A percentile compares a stretch with the other conserved stretches of the same genome.
Conservation (phyloP, 2,113 vertebrate genomes). For the Epinephelus moara region DNA sequence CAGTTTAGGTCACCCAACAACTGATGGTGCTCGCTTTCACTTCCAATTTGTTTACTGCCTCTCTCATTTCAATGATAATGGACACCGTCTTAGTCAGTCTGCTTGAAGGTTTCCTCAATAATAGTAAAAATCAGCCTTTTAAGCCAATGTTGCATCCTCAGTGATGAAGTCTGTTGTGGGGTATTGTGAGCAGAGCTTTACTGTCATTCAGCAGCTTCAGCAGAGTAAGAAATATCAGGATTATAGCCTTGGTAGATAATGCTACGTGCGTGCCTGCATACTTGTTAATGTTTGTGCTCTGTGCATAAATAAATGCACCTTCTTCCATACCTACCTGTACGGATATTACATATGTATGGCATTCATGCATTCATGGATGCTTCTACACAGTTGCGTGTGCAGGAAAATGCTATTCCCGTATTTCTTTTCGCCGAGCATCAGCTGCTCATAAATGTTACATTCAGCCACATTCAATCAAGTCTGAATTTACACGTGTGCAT, state of each 20-base stretch:
- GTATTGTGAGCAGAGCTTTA: slow-evolving; percentile 41
- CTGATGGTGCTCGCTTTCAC: neutral
- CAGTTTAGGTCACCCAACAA: slow-evolving; percentile 24
- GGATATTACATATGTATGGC: slow-evolving; percentile 27
- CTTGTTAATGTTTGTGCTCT: neutral
- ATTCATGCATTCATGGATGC: slow-evolving; percentile 46
- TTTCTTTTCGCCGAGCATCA: slow-evolving; percentile 31
- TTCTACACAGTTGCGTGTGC: slow-evolving; percentile 13
- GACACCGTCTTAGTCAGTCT: slow-evolving; percentile 17
- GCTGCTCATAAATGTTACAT: slow-evolving; percentile 66
- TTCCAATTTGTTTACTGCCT: slow-evolving; percentile 43
- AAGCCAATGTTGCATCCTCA: slow-evolving; percentile 23
- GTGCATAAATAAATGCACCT: slow-evolving; percentile 26
- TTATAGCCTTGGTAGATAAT: slow-evolving; percentile 20
- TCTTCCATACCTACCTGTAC: slow-evolving; percentile 15
- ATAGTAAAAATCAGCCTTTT: slow-evolving; percentile 42
- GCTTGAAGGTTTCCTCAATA: slow-evolving; percentile 16
- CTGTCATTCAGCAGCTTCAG: slow-evolving; percentile 37
- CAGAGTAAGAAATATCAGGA: slow-evolving; percentile 28
- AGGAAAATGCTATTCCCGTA: slow-evolving; percentile 47
- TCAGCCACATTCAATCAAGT: slow-evolving; percentile 33
- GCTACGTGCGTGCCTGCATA: slow-evolving; percentile 8
- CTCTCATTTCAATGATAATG: slow-evolving; percentile 57
- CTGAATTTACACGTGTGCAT: slow-evolving; percentile 26
- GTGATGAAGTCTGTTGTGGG: slow-evolving; percentile 35